Conservation (phyloP, 2,113 vertebrate genomes). For the Lasiurus cinereus region DNA sequence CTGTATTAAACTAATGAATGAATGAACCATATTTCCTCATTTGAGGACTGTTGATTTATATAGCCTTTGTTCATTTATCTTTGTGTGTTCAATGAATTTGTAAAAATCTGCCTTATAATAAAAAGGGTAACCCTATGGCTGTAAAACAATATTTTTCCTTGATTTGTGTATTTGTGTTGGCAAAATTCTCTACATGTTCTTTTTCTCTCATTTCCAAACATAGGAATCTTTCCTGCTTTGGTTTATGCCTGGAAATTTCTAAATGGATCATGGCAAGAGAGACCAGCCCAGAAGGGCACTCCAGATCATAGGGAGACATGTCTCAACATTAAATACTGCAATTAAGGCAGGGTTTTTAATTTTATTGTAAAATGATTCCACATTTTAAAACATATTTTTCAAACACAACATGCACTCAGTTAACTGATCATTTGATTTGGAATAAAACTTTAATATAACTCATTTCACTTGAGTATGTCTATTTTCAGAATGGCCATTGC, state of each 20-base stretch:
- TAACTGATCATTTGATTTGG: constrained; percentile 49
- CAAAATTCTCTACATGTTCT: background rate
- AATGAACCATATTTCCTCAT: background rate
- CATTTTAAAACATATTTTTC: constrained; percentile 3
- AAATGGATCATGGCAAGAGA: background rate
- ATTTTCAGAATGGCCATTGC: constrained; percentile 76
- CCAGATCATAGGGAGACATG: background rate
- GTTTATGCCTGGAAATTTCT: background rate
- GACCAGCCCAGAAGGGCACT: background rate
- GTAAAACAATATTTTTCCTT: background rate
- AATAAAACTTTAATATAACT: constrained; percentile 55
- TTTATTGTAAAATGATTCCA: background rate
- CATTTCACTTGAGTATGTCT: constrained; percentile 72
- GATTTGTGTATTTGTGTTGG: background rate
- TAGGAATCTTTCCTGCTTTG: background rate
- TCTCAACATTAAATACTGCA: background rate
- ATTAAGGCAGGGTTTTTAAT: background rate
- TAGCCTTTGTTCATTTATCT: background rate
- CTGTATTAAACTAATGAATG: background rate
- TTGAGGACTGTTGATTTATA: background rate
- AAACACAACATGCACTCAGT: constrained; percentile 24
- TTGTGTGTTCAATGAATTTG: background rate
- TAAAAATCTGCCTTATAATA: background rate
- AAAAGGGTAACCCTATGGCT: background rate
- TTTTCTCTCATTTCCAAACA: constrained; percentile 53